Evolutionary conservation across 1,140 invertebrate species (phyloP).

Genomic region (Drosophila auraria): DNA sequence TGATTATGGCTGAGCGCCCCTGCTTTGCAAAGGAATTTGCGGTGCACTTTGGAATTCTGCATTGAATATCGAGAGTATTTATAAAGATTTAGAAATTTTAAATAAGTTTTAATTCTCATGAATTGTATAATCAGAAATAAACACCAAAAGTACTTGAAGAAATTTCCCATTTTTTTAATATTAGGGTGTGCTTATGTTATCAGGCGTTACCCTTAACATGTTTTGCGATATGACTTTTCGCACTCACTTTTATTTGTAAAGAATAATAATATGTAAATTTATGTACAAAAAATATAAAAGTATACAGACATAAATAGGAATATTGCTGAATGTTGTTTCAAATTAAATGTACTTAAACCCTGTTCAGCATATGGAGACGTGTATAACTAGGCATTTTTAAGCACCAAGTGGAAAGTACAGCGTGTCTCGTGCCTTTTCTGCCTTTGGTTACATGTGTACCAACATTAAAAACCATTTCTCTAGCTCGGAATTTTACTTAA

Average conservation of each 20-base stretch:
- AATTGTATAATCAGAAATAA: background rate
- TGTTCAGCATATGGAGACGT: background rate
- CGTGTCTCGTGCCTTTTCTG: background rate
- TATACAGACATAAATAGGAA: slow-evolving; percentile 24
- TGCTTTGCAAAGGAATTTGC: slow-evolving; percentile 1
- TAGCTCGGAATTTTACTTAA: background rate
- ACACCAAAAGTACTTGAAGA: no score
- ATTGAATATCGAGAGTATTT: background rate
- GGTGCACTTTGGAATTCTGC: background rate
- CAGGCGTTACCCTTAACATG: no score
- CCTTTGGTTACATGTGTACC: background rate
- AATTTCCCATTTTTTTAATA: no score
- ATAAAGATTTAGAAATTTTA: background rate
- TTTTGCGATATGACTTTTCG: background rate
- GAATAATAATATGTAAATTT: background rate
- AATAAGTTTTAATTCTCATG: no score
- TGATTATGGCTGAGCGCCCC: slow-evolving; percentile 4
- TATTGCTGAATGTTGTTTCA: slow-evolving; percentile 19
- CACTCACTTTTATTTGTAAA: slow-evolving; percentile 6
- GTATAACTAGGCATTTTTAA: no score
- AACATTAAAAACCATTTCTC: background rate
- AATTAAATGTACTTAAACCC: background rate
- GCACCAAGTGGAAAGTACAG: slow-evolving; percentile 2
- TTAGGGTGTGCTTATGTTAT: no score
- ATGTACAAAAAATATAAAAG: slow-evolving; percentile 18